Evolutionary conservation across 35 echinoderm and acorn worm genomes (phyloP).

Genomic region (Stichopus chloronotus): DNA sequence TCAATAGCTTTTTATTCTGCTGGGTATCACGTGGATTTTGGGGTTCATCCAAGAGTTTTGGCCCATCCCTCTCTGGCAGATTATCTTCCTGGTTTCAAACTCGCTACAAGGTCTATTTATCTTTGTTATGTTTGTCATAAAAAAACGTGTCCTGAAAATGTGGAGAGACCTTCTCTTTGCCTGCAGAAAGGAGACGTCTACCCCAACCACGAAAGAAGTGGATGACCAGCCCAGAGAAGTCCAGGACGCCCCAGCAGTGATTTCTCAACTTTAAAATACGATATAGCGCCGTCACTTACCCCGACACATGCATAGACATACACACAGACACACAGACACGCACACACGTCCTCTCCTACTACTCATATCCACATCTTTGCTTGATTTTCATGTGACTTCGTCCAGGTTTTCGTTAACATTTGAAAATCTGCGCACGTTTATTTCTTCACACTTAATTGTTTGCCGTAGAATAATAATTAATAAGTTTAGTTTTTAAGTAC

Average conservation of each 20-base stretch:
- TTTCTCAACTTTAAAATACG: background rate
- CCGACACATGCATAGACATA: no score
- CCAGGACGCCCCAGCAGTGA: background rate
- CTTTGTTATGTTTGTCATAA: constrained; percentile 64
- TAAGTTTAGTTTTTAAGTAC: no score
- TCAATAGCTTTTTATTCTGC: constrained; percentile 54
- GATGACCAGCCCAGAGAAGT: background rate
- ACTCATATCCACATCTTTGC: no score
- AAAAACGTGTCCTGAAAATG: constrained; percentile 58
- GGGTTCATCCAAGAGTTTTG: constrained; percentile 61
- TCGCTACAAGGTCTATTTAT: constrained; percentile 75
- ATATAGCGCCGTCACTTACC: no score
- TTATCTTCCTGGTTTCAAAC: constrained; percentile 63
- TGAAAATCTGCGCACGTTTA: no score
- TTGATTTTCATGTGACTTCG: no score
- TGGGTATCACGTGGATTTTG: constrained; percentile 71
- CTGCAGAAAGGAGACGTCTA: background rate
- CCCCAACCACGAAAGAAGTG: constrained; percentile 8
- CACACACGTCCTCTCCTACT: no score
- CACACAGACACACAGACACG: no score
- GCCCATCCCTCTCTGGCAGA: constrained; percentile 38
- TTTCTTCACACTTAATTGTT: no score
- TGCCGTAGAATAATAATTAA: no score
- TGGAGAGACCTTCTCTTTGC: constrained; percentile 12
- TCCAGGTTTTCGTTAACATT: no score